A percentile compares a stretch with the other conserved stretches of the same genome.
These are phyloP conservation scores for Synodontis membranacea DNA, from an alignment of 2,113 vertebrate species.

Conservation along the genomic window DNA sequence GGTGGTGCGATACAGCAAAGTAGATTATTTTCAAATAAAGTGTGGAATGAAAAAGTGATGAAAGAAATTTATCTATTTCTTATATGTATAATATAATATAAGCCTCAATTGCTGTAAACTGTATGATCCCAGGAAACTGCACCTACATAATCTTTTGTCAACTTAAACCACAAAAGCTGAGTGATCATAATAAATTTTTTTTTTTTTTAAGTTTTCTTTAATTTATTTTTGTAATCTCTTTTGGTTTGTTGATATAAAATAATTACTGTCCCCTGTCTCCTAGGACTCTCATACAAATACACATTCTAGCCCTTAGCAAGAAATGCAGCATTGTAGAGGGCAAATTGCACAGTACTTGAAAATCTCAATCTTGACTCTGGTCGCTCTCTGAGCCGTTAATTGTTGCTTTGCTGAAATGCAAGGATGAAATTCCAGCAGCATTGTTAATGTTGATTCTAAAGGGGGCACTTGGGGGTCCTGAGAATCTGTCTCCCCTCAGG, in stretches of 20 bases:
- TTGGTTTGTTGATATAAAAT: background rate
- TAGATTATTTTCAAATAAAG: too few species aligned
- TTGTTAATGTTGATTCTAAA: conserved; percentile 50
- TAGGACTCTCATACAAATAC: background rate
- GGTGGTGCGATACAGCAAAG: too few species aligned
- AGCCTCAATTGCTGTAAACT: background rate
- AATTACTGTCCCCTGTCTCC: background rate
- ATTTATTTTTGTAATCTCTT: background rate
- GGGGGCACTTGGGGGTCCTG: conserved; percentile 45
- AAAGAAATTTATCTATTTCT: background rate
- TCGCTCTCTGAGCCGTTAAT: conserved; percentile 23
- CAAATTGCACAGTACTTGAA: background rate
- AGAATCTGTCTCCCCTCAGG: conserved; percentile 48
- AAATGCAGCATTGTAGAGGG: background rate
- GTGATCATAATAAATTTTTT: background rate
- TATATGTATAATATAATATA: too few species aligned
- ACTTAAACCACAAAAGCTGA: background rate
- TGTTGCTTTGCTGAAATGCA: conserved; percentile 28
- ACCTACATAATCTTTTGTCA: background rate
- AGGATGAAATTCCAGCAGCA: conserved; percentile 33
- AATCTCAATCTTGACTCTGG: conserved; percentile 20
- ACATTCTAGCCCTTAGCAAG: background rate
- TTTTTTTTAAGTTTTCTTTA: too few species aligned
- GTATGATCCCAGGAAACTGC: background rate
- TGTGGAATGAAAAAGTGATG: too few species aligned